These are phyloP conservation scores for Agrochola macilenta DNA, from an alignment of 2,888 invertebrate species.

Conservation along the genomic window DNA sequence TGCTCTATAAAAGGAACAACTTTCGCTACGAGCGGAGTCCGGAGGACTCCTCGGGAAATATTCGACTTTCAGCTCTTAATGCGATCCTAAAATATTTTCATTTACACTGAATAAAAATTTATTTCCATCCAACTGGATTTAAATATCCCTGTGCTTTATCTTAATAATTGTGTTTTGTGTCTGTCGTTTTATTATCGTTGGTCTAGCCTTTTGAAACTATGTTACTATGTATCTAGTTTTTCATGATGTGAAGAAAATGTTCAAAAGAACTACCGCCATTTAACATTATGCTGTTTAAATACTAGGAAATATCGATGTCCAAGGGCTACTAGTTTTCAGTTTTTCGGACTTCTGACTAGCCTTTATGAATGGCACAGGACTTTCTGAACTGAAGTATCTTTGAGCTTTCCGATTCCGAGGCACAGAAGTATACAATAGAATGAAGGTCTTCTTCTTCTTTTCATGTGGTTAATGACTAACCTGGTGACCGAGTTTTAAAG, in stretches of 20 bases:
- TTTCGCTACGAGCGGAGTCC: constrained; percentile 44
- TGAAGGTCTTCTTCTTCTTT: neutral
- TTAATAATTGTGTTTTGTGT: constrained; percentile 33
- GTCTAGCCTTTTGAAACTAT: neutral
- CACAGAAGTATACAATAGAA: neutral
- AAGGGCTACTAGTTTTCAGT: neutral
- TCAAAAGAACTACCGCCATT: neutral
- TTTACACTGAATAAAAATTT: constrained; percentile 54
- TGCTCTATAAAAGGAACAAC: constrained; percentile 64
- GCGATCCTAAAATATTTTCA: constrained; percentile 62
- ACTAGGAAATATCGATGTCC: neutral
- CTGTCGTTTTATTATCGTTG: neutral
- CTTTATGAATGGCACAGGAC: neutral
- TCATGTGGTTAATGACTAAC: too few species aligned
- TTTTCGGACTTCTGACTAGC: neutral
- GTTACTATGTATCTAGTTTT: neutral
- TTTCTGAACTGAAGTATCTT: neutral
- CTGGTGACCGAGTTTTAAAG: too few species aligned
- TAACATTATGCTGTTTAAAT: neutral
- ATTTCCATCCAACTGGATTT: constrained; percentile 24
- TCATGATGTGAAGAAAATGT: neutral
- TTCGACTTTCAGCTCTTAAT: constrained; percentile 57
- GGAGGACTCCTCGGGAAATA: constrained; percentile 39
- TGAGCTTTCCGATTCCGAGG: neutral
- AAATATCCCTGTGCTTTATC: constrained; percentile 20